Conservation (phyloP, 2,113 vertebrate species). For the Vimba vimba region DNA sequence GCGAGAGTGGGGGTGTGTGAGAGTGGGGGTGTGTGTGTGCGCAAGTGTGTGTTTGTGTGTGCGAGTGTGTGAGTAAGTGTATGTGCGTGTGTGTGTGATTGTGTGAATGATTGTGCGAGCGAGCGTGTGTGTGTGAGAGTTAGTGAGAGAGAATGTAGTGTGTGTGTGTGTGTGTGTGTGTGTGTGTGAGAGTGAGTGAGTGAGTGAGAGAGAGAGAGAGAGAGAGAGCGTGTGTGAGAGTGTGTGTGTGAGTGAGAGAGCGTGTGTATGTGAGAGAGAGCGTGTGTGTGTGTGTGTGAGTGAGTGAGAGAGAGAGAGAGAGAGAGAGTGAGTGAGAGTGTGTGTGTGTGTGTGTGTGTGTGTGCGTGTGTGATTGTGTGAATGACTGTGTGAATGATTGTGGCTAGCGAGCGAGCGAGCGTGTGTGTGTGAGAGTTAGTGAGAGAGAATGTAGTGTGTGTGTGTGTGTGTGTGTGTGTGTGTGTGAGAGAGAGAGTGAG, state of each 20-base stretch:
- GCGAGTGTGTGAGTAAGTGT: slow-evolving; percentile 1
- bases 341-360: slow-evolving; percentile 32
- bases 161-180: slow-evolving; percentile 44
- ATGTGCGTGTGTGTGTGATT: too few species aligned
- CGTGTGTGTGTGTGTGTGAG: too few species aligned
- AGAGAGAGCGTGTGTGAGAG: too few species aligned
- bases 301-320: slow-evolving; percentile 6
- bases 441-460: too few species aligned
- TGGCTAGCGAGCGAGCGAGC: too few species aligned
- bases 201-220: slow-evolving; percentile 7
- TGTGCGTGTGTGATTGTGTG: slow-evolving; percentile 47
- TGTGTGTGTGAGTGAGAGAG: slow-evolving; percentile 14
- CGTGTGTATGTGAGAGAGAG: too few species aligned
- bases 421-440: too few species aligned
- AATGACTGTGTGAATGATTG: rapidly evolving
- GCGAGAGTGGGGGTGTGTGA: not conserved
- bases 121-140: too few species aligned
- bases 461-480: not conserved
- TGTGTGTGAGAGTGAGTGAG: not conserved
- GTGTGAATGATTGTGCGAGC: too few species aligned
- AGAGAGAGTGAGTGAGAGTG: not conserved
- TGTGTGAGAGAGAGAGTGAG: too few species aligned
- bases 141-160: not conserved
- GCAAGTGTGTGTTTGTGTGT: not conserved
- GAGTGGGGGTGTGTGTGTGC: not conserved